phyloP scores from a whole-genome alignment of 2,797 vertebrate species.

The Geotria australis region DNA sequence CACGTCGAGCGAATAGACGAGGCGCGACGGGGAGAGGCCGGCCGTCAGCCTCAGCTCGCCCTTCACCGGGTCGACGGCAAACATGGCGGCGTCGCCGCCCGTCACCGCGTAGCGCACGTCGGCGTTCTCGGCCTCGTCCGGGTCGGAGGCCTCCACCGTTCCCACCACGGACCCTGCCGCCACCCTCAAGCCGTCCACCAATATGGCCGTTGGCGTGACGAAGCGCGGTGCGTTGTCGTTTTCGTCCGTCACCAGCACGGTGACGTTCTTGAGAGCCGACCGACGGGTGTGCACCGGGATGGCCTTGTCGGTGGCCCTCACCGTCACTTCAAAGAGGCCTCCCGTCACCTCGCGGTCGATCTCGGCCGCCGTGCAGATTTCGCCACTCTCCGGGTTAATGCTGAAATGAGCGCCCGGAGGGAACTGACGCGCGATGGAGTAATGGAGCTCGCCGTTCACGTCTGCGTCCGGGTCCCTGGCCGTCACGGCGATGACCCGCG shows the following conservation, averaged over 20 bases:
- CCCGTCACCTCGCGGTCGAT: slow-evolving; percentile 60
- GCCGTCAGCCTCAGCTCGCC: slow-evolving; percentile 64
- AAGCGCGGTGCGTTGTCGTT: slow-evolving; percentile 76
- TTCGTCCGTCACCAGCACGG: slow-evolving; percentile 62
- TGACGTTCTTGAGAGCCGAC: slow-evolving; percentile 72
- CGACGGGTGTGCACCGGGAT: slow-evolving; percentile 54
- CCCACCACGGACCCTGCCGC: slow-evolving; percentile 65
- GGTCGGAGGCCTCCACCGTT: slow-evolving; percentile 57
- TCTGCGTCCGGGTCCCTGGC: slow-evolving; percentile 78
- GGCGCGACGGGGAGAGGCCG: slow-evolving; percentile 39
- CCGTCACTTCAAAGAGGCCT: slow-evolving; percentile 61
- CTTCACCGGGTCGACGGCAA: slow-evolving; percentile 78
- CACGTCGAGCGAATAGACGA: slow-evolving; percentile 57
- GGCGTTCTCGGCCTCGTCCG: slow-evolving; percentile 65
- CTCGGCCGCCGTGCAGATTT: slow-evolving; percentile 40
- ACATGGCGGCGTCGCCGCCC: slow-evolving; percentile 55
- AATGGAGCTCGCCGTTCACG: slow-evolving; percentile 59
- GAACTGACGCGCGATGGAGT: slow-evolving; percentile 61
- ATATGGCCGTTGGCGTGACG: slow-evolving; percentile 45
- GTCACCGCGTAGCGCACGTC: slow-evolving; percentile 58
- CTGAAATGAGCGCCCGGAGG: slow-evolving; percentile 59
- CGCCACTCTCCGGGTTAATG: slow-evolving; percentile 37
- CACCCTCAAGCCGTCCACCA: slow-evolving; percentile 52
- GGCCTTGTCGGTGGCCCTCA: slow-evolving; percentile 71
- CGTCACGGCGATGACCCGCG: slow-evolving; percentile 34